Evolutionary conservation across 2,888 invertebrate genomes (phyloP).

Genomic region (Sabatieria punctata): DNA sequence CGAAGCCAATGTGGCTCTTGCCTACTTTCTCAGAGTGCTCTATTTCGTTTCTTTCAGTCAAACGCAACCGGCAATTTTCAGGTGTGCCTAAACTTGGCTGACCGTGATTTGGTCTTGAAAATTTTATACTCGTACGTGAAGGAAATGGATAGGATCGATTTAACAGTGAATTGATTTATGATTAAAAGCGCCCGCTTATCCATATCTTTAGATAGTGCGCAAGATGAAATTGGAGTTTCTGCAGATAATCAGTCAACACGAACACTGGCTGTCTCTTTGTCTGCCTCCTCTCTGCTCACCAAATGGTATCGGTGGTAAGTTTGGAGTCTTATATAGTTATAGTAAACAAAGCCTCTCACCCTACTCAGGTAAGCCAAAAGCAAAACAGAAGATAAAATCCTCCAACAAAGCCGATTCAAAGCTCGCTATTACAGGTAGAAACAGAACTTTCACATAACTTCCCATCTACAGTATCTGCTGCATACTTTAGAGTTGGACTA

Average conservation of each 20-base stretch:
- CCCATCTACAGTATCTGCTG: slow-evolving; percentile 6
- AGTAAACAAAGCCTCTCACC: too few species aligned
- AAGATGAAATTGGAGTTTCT: slow-evolving; percentile 82
- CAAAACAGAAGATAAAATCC: too few species aligned
- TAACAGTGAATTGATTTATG: slow-evolving; percentile 33
- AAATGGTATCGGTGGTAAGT: slow-evolving; percentile 12
- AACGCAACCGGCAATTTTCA: slow-evolving; percentile 44
- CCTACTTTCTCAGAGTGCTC: slow-evolving; percentile 63
- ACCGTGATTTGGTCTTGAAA: slow-evolving; percentile 77
- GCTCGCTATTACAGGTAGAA: too few species aligned
- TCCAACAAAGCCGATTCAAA: too few species aligned
- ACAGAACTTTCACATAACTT: too few species aligned
- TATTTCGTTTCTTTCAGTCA: too few species aligned
- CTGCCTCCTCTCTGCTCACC: slow-evolving; percentile 56
- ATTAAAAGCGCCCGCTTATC: too few species aligned
- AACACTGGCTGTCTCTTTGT: slow-evolving; percentile 82
- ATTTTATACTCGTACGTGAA: slow-evolving; percentile 69
- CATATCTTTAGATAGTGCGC: slow-evolving; percentile 48
- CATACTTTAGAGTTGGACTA: background rate
- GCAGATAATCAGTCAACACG: slow-evolving; percentile 74
- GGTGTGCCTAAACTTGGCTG: slow-evolving; percentile 75
- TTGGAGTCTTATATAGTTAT: too few species aligned
- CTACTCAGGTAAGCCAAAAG: too few species aligned
- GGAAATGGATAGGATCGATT: slow-evolving; percentile 61
- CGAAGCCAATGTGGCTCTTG: slow-evolving; percentile 68